phyloP scores from a whole-genome alignment of 2,113 vertebrate genomes.

The Percopsis transmontana region DNA sequence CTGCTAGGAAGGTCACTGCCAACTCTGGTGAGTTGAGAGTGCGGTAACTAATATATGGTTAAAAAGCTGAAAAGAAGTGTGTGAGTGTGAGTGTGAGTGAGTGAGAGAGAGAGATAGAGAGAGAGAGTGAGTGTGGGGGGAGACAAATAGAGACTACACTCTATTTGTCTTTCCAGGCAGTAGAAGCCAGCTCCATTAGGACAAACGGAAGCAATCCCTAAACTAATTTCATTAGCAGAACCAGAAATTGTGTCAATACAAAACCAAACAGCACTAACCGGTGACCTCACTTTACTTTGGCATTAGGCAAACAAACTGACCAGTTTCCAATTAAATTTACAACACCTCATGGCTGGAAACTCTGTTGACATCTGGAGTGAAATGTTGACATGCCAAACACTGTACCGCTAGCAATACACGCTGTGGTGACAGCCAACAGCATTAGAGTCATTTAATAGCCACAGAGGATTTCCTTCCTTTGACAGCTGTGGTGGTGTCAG shows the following conservation, averaged over 20 bases:
- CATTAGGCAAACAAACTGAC: neutral
- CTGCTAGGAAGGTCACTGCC: too few relatives aligned
- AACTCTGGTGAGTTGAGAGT: constrained; percentile 16
- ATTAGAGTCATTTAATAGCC: constrained; percentile 13
- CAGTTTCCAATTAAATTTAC: constrained; percentile 10
- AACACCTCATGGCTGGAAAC: neutral
- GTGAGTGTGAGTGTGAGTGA: constrained; percentile 5
- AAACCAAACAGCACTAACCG: constrained; percentile 27
- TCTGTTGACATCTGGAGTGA: constrained; percentile 21
- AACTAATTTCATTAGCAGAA: constrained; percentile 43
- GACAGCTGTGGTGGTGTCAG: constrained; percentile 31
- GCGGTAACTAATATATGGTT: neutral
- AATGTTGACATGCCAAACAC: constrained; percentile 27
- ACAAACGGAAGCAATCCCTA: constrained; percentile 32
- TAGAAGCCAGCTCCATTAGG: constrained; percentile 31
- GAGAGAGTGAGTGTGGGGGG: neutral
- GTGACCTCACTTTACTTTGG: constrained; percentile 10
- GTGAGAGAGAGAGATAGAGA: neutral
- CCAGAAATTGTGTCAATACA: neutral
- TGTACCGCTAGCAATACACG: neutral
- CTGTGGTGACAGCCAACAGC: constrained; percentile 21
- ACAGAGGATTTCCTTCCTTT: neutral
- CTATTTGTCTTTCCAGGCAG: constrained; percentile 59
- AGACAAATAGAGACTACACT: neutral
- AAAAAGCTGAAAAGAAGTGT: neutral